Evolutionary conservation across 2,797 vertebrate genomes (phyloP).

Genomic region (Simalia tracyae): DNA sequence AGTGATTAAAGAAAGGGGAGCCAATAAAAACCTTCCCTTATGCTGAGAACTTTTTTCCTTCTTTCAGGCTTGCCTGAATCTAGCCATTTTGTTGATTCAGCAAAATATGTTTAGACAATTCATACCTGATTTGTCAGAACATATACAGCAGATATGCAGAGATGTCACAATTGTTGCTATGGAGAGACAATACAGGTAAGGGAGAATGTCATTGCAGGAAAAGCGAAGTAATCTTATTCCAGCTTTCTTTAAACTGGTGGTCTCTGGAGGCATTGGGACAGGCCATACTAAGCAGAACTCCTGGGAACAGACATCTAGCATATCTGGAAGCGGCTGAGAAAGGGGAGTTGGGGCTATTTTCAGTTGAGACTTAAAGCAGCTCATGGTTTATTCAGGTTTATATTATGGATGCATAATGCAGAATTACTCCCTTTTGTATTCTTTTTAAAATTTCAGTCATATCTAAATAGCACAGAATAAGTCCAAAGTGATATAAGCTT

Average conservation of each 20-base stretch:
- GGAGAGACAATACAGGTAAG: not conserved
- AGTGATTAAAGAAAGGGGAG: not conserved
- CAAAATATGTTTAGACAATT: not conserved
- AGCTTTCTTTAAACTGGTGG: not conserved
- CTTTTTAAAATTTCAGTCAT: not conserved
- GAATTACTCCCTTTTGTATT: not conserved
- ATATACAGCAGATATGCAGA: not conserved
- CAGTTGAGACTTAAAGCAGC: not conserved
- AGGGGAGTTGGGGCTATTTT: not conserved
- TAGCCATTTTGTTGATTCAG: not conserved
- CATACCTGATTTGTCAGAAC: not conserved
- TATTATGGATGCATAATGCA: not conserved
- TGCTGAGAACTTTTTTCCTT: not conserved
- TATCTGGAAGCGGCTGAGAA: not conserved
- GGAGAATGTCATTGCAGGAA: not conserved
- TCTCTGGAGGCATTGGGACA: not conserved
- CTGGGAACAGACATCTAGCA: not conserved
- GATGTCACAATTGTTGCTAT: not conserved
- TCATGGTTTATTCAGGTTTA: not conserved
- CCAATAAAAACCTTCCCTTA: not conserved
- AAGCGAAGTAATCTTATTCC: not conserved
- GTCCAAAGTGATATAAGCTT: not conserved
- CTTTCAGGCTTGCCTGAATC: not conserved
- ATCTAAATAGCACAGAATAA: not conserved
- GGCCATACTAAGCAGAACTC: not conserved